A percentile compares a stretch with the other conserved stretches of the same genome.
phyloP scores from a whole-genome alignment of 2,888 invertebrate species.

The Polymixis flavicincta region DNA sequence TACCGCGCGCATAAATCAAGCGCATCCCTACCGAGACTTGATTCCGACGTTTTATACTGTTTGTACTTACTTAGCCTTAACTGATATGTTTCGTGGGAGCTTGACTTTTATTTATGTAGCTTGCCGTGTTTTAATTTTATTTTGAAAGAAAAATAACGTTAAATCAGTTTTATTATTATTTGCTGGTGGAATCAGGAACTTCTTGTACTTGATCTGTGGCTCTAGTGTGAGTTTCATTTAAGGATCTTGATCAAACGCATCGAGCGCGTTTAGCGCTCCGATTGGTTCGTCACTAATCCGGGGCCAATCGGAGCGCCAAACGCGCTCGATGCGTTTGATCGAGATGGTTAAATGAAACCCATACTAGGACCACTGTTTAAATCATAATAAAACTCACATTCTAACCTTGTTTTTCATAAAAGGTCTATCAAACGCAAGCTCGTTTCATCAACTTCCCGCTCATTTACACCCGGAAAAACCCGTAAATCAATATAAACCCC shows the following conservation, averaged over 20 bases:
- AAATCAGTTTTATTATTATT: neutral
- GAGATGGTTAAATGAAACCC: too few relatives aligned
- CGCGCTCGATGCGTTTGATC: too few relatives aligned
- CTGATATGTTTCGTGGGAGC: constrained; percentile 52
- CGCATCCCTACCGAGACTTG: constrained; percentile 63
- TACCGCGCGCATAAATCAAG: constrained; percentile 67
- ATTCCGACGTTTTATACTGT: constrained; percentile 63
- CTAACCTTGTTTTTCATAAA: neutral
- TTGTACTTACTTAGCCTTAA: constrained; percentile 62
- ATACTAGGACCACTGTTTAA: too few relatives aligned
- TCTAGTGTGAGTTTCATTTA: too few relatives aligned
- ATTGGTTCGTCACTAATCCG: too few relatives aligned
- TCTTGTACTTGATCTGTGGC: neutral
- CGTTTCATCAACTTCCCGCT: constrained; percentile 20
- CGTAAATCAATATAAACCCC: constrained; percentile 53
- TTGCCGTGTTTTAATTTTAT: constrained; percentile 23
- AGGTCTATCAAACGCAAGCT: constrained; percentile 3
- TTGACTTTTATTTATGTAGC: constrained; percentile 43
- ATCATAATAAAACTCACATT: neutral
- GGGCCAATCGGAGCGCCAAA: too few relatives aligned
- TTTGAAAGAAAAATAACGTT: neutral
- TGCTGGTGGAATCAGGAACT: neutral
- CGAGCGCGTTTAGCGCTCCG: too few relatives aligned
- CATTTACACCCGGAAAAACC: constrained; percentile 36
- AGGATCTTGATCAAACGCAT: too few relatives aligned